Evolutionary conservation across 2,888 invertebrate species (phyloP).

Genomic region (Aradus depressus): DNA sequence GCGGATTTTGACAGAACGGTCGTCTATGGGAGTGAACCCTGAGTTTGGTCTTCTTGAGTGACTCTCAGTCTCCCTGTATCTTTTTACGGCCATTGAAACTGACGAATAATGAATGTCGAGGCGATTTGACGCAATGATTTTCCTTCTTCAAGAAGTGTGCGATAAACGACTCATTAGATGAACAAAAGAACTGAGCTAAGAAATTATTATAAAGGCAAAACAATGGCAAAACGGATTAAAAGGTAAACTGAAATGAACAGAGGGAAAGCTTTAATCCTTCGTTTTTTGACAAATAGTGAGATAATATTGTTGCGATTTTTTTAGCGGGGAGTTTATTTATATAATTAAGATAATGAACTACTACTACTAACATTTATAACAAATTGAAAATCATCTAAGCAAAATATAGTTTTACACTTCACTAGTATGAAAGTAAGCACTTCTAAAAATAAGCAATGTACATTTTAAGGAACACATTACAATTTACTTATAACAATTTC

Average conservation of each 20-base stretch:
- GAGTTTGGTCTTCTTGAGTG: conserved; percentile 1
- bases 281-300: conserved; percentile 1
- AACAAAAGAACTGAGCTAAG: not conserved
- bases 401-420: too few species aligned
- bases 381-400: too few species aligned
- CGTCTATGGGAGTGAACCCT: not conserved
- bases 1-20: too few species aligned
- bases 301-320: not conserved
- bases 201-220: not conserved
- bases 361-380: too few species aligned
- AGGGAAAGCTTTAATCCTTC: not conserved
- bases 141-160: not conserved
- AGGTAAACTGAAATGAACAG: not conserved
- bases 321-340: too few species aligned
- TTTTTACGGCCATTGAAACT: not conserved
- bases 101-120: not conserved
- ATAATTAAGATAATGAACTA: too few species aligned
- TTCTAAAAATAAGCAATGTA: too few species aligned
- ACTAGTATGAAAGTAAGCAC: too few species aligned
- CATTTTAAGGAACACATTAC: too few species aligned
- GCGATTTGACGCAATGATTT: not conserved
- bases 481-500: too few species aligned
- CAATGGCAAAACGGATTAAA: not conserved
- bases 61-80: too few species aligned
- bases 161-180: not conserved